phyloP scores from a whole-genome alignment of 2,797 vertebrate species.

The Acipenser ruthenus region DNA sequence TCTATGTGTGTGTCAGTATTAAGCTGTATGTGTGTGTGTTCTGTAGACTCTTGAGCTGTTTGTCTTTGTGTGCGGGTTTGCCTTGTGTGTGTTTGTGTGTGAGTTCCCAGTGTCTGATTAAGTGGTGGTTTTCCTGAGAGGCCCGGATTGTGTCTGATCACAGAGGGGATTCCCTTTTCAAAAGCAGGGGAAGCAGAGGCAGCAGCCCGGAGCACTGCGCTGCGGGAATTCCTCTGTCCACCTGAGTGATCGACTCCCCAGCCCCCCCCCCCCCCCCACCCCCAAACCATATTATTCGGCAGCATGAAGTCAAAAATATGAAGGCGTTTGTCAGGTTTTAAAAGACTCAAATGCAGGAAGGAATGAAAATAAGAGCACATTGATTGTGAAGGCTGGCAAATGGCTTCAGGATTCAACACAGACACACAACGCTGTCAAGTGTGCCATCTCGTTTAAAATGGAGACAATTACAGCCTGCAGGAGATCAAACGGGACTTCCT shows the following conservation, averaged over 20 bases:
- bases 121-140: background rate
- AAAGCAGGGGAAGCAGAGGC: too few species aligned
- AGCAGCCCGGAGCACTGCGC: background rate
- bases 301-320: background rate
- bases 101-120: background rate
- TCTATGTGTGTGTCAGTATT: too few species aligned
- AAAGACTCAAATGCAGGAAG: too few species aligned
- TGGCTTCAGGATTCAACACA: too few species aligned
- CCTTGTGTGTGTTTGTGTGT: background rate
- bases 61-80: background rate
- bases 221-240: background rate
- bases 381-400: too few species aligned
- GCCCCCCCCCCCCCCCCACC: background rate
- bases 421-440: too few species aligned
- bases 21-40: too few species aligned
- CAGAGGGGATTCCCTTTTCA: background rate
- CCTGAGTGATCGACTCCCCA: background rate
- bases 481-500: slow-evolving; percentile 47
- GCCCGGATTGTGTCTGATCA: background rate
- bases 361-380: too few species aligned
- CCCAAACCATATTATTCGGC: background rate
- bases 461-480: slow-evolving; percentile 35
- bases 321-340: background rate
- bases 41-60: too few species aligned
- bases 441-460: slow-evolving; percentile 4